Conservation (phyloP, 2,797 vertebrate genomes). For the Sebastes kiyomatsui region DNA sequence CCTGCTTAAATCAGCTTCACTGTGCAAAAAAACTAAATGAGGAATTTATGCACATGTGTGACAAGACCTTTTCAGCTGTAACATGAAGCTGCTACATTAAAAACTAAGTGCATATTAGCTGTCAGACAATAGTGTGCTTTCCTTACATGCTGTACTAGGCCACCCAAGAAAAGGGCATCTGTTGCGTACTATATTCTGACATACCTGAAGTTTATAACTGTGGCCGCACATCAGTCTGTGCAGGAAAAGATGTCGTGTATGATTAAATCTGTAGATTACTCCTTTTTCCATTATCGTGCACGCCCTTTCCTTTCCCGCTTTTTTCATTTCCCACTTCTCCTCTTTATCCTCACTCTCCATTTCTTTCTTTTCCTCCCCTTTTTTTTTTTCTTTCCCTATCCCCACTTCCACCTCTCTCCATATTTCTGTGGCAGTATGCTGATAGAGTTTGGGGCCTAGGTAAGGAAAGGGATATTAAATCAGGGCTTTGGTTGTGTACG, state of each 20-base stretch:
- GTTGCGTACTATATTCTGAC: constrained; percentile 8
- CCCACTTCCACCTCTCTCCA: constrained; percentile 31
- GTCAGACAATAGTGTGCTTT: constrained; percentile 15
- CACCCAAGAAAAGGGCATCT: constrained; percentile 24
- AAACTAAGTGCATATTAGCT: constrained; percentile 24
- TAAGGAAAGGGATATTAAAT: constrained; percentile 75
- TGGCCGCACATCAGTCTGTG: constrained; percentile 37
- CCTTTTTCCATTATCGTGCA: constrained; percentile 61
- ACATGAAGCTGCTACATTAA: constrained; percentile 17
- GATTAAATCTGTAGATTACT: constrained; percentile 70
- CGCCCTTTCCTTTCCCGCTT: constrained; percentile 58
- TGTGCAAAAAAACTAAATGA: not conserved
- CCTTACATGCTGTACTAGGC: not conserved
- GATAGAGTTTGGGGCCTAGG: constrained; percentile 71
- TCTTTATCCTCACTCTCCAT: constrained; percentile 56
- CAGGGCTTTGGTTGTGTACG: constrained; percentile 49
- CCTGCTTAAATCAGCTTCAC: constrained; percentile 33
- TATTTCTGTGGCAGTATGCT: constrained; percentile 68
- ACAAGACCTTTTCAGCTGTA: constrained; percentile 12
- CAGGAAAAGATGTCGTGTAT: constrained; percentile 59
- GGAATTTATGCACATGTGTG: not conserved
- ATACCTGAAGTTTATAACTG: constrained; percentile 42
- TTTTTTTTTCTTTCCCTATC: not conserved
- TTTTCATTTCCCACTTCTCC: constrained; percentile 60
- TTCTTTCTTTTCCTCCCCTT: constrained; percentile 17